Base-by-base conservation (phyloP, 1,140 invertebrate species). In the Oppia nitens region DNA sequence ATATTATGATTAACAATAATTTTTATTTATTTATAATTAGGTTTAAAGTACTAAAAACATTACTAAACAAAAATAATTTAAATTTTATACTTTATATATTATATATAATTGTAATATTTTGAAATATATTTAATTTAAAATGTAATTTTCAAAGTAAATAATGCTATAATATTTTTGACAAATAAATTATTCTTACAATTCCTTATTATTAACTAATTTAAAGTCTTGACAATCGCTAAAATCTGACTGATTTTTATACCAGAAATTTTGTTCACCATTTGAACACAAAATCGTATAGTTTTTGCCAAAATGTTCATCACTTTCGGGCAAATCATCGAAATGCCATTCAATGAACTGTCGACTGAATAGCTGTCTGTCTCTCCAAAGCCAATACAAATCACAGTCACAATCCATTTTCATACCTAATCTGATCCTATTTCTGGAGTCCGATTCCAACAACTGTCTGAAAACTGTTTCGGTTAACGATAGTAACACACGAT, bases 331-430 rank as follows among this genome's bases (percentile, higher is more conserved):
- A 20, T 52, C 55, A 14, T 17, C n/a, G 17, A 4, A 56, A 23
- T 3, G 17, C 55, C 55, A 56, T 17, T 17, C 32, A 11, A 47
- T 47, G 27, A 56, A 56, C 14, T 56, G 55, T 28, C 6, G 3
- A 9, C 26, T 9, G 28, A 52, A 56, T 28, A 12, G n/a, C 11
- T 56, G n/a, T 26, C 12, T 24, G n/a, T 49, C 17, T 3, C 11
- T 20, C 6, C 11, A 56, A n/a, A 56, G 28, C 55, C 55, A 56
- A 47, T 50, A 25, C 55, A 56, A 52, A 17, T 47, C 24, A 49
- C 55, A 56, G 32, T 20, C n/a, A 28, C 55, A 56, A 17, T 17
- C 14, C 55, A 56, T 56, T 29, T 47, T 56, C 29, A 20, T 17
- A 6, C 55, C 55, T 9, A 56, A 25, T 24, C 29, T 20, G 9